A percentile compares a stretch with the other conserved stretches of the same genome.
Conservation (phyloP, 2,888 invertebrate species). For the Sarcophaga variegata region DNA sequence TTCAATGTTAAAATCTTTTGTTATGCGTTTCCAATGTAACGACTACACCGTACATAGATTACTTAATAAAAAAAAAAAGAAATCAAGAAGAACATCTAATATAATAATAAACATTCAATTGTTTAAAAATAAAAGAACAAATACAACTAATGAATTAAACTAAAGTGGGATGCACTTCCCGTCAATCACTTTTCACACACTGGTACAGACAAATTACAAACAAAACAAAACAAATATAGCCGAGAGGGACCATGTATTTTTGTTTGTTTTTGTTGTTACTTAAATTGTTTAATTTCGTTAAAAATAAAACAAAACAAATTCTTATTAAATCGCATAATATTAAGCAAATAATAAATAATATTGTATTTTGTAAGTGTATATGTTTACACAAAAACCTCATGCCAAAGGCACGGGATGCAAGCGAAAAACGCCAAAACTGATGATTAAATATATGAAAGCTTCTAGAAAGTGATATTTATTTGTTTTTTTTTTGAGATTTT, state of each 20-base stretch:
- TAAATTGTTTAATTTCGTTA: constrained; percentile 8
- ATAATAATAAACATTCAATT: constrained; percentile 12
- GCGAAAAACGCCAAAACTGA: not conserved
- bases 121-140: constrained; percentile 7
- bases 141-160: constrained; percentile 3
- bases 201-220: constrained; percentile 18
- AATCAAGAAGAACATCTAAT: constrained; percentile 10
- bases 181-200: constrained; percentile 46
- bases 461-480: not conserved
- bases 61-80: constrained; percentile 28
- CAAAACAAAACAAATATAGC: not conserved
- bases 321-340: constrained; percentile 1
- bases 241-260: not conserved
- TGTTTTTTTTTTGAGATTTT: not conserved
- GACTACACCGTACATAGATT: not conserved
- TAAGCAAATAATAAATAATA: constrained; percentile 10
- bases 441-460: not conserved
- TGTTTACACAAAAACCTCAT: not conserved
- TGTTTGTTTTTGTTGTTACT: not conserved
- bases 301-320: constrained; percentile 9
- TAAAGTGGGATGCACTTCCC: constrained; percentile 54
- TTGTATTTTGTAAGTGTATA: not conserved
- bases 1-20: too few relatives aligned
- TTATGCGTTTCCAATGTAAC: not conserved
- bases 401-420: not conserved